These are phyloP conservation scores for Martes martes DNA, from an alignment of 2,113 vertebrate genomes.

Conservation along the genomic window DNA sequence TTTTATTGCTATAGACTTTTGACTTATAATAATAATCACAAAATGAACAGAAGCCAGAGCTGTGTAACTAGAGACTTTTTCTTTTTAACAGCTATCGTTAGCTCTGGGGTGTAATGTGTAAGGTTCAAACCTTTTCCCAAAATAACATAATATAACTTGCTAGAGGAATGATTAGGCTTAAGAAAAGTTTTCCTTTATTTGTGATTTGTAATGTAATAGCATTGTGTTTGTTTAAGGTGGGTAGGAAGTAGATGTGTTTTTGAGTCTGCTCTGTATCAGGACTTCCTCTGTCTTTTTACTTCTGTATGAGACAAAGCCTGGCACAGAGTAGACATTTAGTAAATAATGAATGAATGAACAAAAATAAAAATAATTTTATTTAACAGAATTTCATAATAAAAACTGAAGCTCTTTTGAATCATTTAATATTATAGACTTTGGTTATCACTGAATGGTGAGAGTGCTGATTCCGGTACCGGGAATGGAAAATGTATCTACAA, in stretches of 20 bases:
- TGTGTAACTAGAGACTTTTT: constrained; percentile 55
- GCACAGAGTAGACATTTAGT: neutral
- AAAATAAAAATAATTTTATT: neutral
- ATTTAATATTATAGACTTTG: neutral
- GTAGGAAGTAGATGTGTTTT: neutral
- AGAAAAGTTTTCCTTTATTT: constrained; percentile 31
- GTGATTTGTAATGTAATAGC: neutral
- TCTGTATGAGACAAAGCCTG: neutral
- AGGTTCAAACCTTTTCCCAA: constrained; percentile 18
- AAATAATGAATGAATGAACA: neutral
- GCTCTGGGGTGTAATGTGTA: neutral
- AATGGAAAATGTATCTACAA: neutral
- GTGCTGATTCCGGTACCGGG: neutral
- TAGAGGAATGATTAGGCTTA: neutral
- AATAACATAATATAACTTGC: constrained; percentile 31
- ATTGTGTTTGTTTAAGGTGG: neutral
- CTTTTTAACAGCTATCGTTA: constrained; percentile 68
- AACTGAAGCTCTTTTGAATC: neutral
- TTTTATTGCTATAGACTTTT: constrained; percentile 78
- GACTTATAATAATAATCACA: constrained; percentile 77
- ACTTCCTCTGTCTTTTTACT: neutral
- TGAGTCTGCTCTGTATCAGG: neutral
- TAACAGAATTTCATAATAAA: neutral
- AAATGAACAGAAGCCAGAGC: constrained; percentile 67
- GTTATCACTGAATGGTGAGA: neutral